Percentiles rank a stretch among this genome's conserved stretches.
Evolutionary conservation across 2,888 invertebrate genomes (phyloP).

Genomic region (Argyresthia albistria): DNA sequence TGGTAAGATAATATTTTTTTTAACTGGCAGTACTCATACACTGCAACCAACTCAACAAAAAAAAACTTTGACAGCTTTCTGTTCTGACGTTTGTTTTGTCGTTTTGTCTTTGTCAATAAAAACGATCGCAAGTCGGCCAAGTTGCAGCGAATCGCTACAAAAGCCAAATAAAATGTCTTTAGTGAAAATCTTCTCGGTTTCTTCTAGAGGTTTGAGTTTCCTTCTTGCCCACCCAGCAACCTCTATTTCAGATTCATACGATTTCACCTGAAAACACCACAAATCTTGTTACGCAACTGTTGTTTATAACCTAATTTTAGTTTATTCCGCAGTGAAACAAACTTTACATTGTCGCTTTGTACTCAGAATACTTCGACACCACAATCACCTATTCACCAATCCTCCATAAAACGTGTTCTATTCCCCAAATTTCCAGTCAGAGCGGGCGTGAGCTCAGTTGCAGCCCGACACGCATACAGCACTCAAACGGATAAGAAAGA

Average conservation of each 20-base stretch:
- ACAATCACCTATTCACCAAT: not conserved
- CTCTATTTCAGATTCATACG: not conserved
- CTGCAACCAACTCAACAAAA: too few relatives aligned
- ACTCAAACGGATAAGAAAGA: slow-evolving; percentile 30
- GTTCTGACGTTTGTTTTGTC: not conserved
- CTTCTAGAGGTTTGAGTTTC: slow-evolving; percentile 46
- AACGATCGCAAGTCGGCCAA: not conserved
- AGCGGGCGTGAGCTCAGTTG: slow-evolving; percentile 17
- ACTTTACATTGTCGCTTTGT: not conserved
- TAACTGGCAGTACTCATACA: too few relatives aligned
- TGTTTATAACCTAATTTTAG: slow-evolving; percentile 45
- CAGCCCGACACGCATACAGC: slow-evolving; percentile 33
- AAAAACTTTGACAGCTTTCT: too few relatives aligned
- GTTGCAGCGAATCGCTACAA: not conserved
- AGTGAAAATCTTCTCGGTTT: slow-evolving; percentile 67
- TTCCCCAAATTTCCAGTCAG: slow-evolving; percentile 18
- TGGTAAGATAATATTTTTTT: too few relatives aligned
- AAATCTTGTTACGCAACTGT: slow-evolving; percentile 10
- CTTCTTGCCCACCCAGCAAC: not conserved
- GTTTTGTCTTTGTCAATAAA: not conserved
- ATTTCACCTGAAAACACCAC: not conserved
- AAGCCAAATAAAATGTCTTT: slow-evolving; percentile 45
- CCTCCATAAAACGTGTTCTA: not conserved
- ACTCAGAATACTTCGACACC: not conserved
- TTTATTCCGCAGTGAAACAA: not conserved